Evolutionary conservation across 2,797 vertebrate genomes (phyloP).

Genomic region (Steatocranus sp.): DNA sequence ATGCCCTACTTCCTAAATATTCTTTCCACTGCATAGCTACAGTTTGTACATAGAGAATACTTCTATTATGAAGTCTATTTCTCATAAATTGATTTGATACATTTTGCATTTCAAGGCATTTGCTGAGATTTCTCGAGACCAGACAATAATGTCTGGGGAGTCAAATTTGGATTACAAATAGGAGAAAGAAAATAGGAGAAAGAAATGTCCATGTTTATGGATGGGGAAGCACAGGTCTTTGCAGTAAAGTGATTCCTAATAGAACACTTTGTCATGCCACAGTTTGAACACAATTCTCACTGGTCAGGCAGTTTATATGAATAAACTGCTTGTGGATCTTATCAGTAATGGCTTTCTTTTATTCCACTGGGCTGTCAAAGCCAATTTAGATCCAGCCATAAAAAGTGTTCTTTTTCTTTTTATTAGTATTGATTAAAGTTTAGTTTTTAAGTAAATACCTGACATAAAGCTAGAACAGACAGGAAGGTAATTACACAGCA

Average conservation of each 20-base stretch:
- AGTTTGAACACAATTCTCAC: slow-evolving; percentile 19
- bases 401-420: slow-evolving; percentile 37
- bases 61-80: not conserved
- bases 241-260: not conserved
- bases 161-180: not conserved
- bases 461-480: slow-evolving; percentile 44
- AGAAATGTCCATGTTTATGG: not conserved
- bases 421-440: slow-evolving; percentile 56
- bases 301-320: slow-evolving; percentile 9
- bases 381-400: slow-evolving; percentile 56
- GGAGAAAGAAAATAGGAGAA: not conserved
- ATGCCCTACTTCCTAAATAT: not conserved
- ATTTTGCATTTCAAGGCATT: not conserved
- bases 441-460: slow-evolving; percentile 60
- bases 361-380: slow-evolving; percentile 44
- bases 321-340: slow-evolving; percentile 17
- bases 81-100: not conserved
- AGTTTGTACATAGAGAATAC: not conserved
- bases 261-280: slow-evolving; percentile 10
- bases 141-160: not conserved
- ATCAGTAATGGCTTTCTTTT: slow-evolving; percentile 40
- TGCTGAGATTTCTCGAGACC: not conserved
- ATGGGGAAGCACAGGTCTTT: not conserved
- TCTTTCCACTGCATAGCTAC: not conserved
- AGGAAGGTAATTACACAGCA: slow-evolving; percentile 47